Evolutionary conservation across 1,140 invertebrate genomes (phyloP).

Genomic region (Aphelinus certus): DNA sequence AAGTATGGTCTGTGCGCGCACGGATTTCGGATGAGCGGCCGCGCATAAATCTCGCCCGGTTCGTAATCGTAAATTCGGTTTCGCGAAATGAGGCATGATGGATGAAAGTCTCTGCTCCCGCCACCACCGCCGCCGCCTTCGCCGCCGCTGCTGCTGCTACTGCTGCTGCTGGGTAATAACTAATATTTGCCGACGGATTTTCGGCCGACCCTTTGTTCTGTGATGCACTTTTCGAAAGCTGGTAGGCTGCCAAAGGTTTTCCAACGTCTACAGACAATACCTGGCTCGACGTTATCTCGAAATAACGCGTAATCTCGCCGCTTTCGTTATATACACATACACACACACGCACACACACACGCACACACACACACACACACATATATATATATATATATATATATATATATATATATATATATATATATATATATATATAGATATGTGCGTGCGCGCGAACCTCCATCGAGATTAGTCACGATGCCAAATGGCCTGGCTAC

Average conservation of each 20-base stretch:
- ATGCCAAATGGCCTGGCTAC: conserved; percentile 27
- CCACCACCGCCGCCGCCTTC: too few relatives aligned
- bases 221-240: conserved; percentile 41
- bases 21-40: neutral
- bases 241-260: conserved; percentile 48
- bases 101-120: conserved; percentile 47
- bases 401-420: neutral
- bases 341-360: too few relatives aligned
- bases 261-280: conserved; percentile 46
- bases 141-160: too few relatives aligned
- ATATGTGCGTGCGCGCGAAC: neutral
- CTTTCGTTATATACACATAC: neutral
- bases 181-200: neutral
- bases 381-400: neutral
- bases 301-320: conserved; percentile 44
- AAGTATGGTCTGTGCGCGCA: too few relatives aligned
- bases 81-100: conserved; percentile 52
- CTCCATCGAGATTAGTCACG: conserved; percentile 30
- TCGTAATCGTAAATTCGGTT: conserved; percentile 26
- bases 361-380: too few relatives aligned
- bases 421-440: neutral
- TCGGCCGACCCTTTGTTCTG: neutral
- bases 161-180: neutral
- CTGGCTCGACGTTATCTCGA: conserved; percentile 48
- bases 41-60: neutral